Conservation (phyloP, 2,888 invertebrate genomes). For the Eurytoma adleriae region DNA sequence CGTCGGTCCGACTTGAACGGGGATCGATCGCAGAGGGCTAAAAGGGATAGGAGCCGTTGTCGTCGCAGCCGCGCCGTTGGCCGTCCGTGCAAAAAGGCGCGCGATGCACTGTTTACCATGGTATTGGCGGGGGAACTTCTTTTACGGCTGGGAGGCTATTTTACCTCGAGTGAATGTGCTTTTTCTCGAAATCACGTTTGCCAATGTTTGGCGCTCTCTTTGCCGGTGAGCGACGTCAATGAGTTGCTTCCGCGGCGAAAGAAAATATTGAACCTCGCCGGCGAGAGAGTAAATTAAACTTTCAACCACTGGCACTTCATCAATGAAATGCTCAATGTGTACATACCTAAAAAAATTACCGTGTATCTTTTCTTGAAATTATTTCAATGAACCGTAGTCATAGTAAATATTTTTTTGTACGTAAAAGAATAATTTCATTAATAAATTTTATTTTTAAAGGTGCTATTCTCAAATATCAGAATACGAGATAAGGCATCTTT, state of each 20-base stretch:
- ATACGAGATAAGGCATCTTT: no score
- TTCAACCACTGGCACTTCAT: no score
- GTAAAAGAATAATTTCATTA: no score
- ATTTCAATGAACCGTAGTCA: no score
- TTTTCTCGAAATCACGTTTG: slow-evolving; percentile 28
- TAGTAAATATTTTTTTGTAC: no score
- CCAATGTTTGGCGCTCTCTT: background rate
- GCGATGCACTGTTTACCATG: slow-evolving; percentile 27
- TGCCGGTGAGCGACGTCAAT: background rate
- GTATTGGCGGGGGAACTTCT: slow-evolving; percentile 27
- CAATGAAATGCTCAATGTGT: no score
- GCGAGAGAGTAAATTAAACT: no score
- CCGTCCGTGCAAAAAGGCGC: slow-evolving; percentile 28
- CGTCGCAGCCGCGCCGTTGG: background rate
- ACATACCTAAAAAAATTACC: no score
- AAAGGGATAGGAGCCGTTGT: background rate
- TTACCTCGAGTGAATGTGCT: slow-evolving; percentile 29
- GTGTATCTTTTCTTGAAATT: no score
- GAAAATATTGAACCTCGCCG: no score
- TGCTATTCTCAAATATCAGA: no score
- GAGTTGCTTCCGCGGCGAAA: background rate
- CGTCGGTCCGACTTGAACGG: background rate
- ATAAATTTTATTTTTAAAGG: no score
- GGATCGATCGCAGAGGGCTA: slow-evolving; percentile 5
- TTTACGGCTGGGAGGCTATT: slow-evolving; percentile 16